A percentile compares a stretch with the other conserved stretches of the same genome.
These are phyloP conservation scores for Romanogobio albipinnatus DNA, from an alignment of 2,113 vertebrate genomes.

Conservation along the genomic window DNA sequence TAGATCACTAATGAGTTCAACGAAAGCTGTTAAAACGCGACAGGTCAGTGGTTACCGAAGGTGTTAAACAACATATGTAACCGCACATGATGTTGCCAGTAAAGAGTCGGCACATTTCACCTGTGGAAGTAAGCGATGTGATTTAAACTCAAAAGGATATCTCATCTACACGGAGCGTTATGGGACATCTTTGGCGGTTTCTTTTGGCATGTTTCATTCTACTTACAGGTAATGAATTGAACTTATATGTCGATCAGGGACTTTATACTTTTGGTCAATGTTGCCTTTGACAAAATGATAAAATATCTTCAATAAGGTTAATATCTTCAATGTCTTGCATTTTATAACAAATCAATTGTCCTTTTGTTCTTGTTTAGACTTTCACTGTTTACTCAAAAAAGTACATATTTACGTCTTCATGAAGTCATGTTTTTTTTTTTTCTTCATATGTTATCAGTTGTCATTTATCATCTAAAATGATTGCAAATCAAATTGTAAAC, in stretches of 20 bases:
- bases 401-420: too few relatives aligned
- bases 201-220: slow-evolving; percentile 58
- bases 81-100: neutral
- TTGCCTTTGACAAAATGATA: neutral
- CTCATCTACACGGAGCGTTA: slow-evolving; percentile 46
- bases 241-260: neutral
- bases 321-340: neutral
- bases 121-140: slow-evolving; percentile 3
- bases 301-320: neutral
- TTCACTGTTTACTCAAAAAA: too few relatives aligned
- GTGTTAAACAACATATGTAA: slow-evolving; percentile 71
- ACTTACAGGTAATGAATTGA: slow-evolving; percentile 68
- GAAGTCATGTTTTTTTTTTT: too few relatives aligned
- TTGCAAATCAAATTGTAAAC: too few relatives aligned
- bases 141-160: neutral
- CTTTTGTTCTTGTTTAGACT: too few relatives aligned
- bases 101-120: neutral
- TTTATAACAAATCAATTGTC: neutral
- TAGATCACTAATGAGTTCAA: slow-evolving; percentile 3
- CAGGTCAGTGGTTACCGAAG: slow-evolving; percentile 66
- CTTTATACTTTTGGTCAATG: neutral
- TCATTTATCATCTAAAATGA: too few relatives aligned
- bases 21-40: slow-evolving; percentile 57
- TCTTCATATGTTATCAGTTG: too few relatives aligned
- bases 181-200: slow-evolving; percentile 49